Base-by-base conservation (phyloP, 2,113 vertebrate genomes). In the Larimichthys crocea region DNA sequence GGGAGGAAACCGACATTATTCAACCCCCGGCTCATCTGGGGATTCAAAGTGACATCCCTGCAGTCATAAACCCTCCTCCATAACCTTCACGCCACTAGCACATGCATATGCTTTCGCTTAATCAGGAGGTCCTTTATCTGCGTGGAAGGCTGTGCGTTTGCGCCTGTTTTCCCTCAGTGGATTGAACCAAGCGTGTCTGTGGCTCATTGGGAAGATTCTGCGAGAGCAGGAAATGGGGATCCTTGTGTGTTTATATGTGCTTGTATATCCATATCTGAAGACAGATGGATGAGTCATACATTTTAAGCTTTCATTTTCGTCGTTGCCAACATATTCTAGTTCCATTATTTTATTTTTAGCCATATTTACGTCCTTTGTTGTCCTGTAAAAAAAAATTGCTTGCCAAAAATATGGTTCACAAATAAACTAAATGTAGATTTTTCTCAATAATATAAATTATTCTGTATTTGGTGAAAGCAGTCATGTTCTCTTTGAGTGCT, bases 211-310 rank as follows among this genome's bases (percentile, higher is more conserved):
- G 65, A 59, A 48, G 84, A 76, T 65, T 85, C 50, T 78, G 63
- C 40, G 52, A 59, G 65, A 78, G 52, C 74, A 74, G 79, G 74
- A 81, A 81, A 63, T 40, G 60, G 24, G 52, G 35, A 63, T 74
- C 53, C 50, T 46, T n/a, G 6, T 62, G 65, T 72, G 76, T 71
- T 56, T 62, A 22, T 57, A 40, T 73, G 5, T 74, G 40, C 22
- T 14, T 22, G 20, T 42, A 31, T 70, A 29, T n/a, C 69, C 79
- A 40, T 83, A 40, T 83, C 24, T 53, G 60, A 79, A 82, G 57
- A 83, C 79, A 83, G 80, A 83, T 10, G 14, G 61, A 86, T 88
- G 85, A 86, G 52, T 79, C 79, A 50, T 49, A 65, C 14, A 74
- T 50, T 82, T 68, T 44, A 74, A 83, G 59, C 79, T 77, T 67